A percentile compares a stretch with the other conserved stretches of the same genome.
phyloP scores from a whole-genome alignment of 37 sponge, comb jelly and placozoan species.

The Ianthella basta region DNA sequence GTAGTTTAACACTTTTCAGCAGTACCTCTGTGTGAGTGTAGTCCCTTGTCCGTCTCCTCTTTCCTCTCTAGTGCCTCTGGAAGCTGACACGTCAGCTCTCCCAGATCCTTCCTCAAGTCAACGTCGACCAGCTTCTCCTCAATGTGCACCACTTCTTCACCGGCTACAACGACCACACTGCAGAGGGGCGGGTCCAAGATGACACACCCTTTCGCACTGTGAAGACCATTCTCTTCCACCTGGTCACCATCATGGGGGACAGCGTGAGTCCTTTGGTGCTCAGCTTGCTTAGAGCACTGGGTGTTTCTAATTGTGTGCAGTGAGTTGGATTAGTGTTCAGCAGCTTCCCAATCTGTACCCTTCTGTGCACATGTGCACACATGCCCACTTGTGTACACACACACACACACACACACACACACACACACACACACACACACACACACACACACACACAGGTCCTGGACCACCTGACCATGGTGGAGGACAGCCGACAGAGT shows the following conservation, averaged over 20 bases:
- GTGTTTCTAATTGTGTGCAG: not conserved
- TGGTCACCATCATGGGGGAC: constrained; percentile 56
- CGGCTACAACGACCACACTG: constrained; percentile 36
- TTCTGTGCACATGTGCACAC: not conserved
- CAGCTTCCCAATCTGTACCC: not conserved
- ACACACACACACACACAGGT: constrained; percentile 43
- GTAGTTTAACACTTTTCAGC: too few relatives aligned
- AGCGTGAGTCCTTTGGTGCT: constrained; percentile 40
- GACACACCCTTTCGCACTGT: constrained; percentile 85
- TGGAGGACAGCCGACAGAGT: constrained; percentile 37
- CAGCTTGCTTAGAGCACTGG: too few relatives aligned
- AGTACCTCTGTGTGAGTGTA: too few relatives aligned
- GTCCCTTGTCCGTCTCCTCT: too few relatives aligned
- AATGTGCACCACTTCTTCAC: constrained; percentile 71
- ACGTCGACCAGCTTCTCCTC: constrained; percentile 64
- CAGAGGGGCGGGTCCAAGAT: constrained; percentile 26
- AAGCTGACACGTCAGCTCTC: constrained; percentile 63
- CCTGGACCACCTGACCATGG: constrained; percentile 54
- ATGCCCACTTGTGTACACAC: not conserved
- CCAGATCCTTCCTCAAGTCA: constrained; percentile 35
- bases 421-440: constrained; percentile 8
- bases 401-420: constrained; percentile 2
- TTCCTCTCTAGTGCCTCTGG: constrained; percentile 75
- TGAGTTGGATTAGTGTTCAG: not conserved
- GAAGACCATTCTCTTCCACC: constrained; percentile 85